Conservation (phyloP, 2,113 vertebrate species). For the Perca fluviatilis region DNA sequence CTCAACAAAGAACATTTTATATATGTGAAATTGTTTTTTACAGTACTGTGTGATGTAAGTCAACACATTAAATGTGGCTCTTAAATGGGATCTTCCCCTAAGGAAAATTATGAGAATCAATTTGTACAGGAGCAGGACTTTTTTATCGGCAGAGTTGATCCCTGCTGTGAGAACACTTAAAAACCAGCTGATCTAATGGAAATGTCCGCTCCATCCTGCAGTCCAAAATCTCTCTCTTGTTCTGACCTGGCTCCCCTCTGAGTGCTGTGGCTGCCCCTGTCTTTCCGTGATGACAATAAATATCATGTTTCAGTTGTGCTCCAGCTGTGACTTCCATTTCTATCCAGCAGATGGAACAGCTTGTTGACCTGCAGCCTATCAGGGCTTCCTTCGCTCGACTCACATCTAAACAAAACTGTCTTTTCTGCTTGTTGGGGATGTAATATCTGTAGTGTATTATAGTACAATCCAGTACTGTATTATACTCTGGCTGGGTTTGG, state of each 20-base stretch:
- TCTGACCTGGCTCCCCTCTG: not conserved
- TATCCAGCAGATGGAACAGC: constrained; percentile 13
- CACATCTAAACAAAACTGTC: not conserved
- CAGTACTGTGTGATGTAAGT: not conserved
- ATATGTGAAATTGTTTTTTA: not conserved
- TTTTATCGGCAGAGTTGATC: constrained; percentile 1
- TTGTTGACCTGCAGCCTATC: not conserved
- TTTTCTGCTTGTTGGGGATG: not conserved
- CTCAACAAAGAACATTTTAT: not conserved
- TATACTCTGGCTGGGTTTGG: not conserved
- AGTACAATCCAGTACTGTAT: not conserved
- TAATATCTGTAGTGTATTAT: not conserved
- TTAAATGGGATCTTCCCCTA: not conserved
- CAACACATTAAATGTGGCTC: not conserved
- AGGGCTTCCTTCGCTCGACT: not conserved
- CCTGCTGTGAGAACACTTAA: not conserved
- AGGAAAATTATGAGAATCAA: not conserved
- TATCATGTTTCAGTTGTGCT: not conserved
- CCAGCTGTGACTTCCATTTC: constrained; percentile 26
- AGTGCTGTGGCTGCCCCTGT: not conserved
- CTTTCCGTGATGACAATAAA: not conserved
- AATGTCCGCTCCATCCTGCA: not conserved
- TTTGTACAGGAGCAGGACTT: not conserved
- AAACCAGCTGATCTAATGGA: constrained; percentile 2
- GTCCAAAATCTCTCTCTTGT: not conserved